phyloP scores from a whole-genome alignment of 2,113 vertebrate species.

The Caranx ignobilis region DNA sequence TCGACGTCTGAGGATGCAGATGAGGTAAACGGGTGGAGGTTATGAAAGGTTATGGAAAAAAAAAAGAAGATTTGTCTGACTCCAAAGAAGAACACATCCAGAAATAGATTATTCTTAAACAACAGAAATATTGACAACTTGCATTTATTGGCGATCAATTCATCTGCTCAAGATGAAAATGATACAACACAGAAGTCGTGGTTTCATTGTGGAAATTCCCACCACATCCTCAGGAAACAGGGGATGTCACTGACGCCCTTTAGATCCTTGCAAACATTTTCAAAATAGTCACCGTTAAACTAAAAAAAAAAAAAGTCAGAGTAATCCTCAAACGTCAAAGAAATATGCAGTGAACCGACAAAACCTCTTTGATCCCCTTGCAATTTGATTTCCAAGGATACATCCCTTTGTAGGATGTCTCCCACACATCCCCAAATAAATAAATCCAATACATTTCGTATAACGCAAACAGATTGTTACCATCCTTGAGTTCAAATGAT shows the following conservation, averaged over 20 bases:
- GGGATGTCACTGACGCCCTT: slow-evolving; percentile 2
- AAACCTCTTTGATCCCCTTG: neutral
- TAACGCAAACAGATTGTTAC: neutral
- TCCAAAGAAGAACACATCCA: neutral
- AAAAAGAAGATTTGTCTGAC: neutral
- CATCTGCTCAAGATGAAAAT: neutral
- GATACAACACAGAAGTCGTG: neutral
- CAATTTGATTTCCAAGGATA: slow-evolving; percentile 21
- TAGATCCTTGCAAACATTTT: slow-evolving; percentile 37
- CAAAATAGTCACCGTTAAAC: slow-evolving; percentile 18
- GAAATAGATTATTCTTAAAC: neutral
- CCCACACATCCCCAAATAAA: slow-evolving; percentile 4
- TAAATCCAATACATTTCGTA: neutral
- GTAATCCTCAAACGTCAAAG: slow-evolving; percentile 30
- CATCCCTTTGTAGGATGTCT: slow-evolving; percentile 11
- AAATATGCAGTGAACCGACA: neutral
- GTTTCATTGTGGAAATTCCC: neutral
- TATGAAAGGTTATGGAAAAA: neutral
- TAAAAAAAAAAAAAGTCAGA: slow-evolving; percentile 7
- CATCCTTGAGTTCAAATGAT: slow-evolving; percentile 2
- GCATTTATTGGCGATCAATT: slow-evolving; percentile 20
- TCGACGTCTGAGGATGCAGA: slow-evolving; percentile 41
- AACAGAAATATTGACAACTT: neutral
- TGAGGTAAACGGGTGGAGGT: slow-evolving; percentile 1
- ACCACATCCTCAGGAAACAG: neutral